Percentiles rank a stretch among this genome's conserved stretches.
These are phyloP conservation scores for Rhamphomyia laevipes DNA, from an alignment of 2,888 invertebrate species.

Conservation along the genomic window DNA sequence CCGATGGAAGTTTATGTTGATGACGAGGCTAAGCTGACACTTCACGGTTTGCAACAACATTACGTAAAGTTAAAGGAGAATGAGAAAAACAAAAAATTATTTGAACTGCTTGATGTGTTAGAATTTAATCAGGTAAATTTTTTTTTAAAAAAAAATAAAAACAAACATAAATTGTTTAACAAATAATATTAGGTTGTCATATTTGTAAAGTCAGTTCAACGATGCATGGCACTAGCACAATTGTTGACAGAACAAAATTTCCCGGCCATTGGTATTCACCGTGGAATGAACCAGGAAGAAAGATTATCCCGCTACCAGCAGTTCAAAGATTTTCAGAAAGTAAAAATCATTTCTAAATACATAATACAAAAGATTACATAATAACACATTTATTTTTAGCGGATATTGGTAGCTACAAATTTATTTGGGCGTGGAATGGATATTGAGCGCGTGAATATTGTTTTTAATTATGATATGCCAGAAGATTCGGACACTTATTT, in stretches of 20 bases:
- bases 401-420: conserved; percentile 97
- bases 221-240: conserved; percentile 93
- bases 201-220: conserved; percentile 96
- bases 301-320: conserved; percentile 93
- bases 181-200: conserved; percentile 66
- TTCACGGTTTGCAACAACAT: conserved; percentile 98
- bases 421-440: conserved; percentile 99
- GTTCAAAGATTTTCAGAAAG: conserved; percentile 98
- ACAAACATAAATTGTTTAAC: not conserved
- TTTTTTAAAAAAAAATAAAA: not conserved
- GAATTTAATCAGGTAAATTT: conserved; percentile 84
- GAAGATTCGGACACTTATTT: conserved; percentile 98
- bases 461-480: conserved; percentile 99
- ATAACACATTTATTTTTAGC: conserved; percentile 34
- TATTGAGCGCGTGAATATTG: conserved; percentile 98
- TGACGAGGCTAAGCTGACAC: conserved; percentile 96
- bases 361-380: not conserved
- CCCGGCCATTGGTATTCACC: conserved; percentile 97
- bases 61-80: conserved; percentile 99
- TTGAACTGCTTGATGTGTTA: conserved; percentile 93
- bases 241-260: conserved; percentile 97
- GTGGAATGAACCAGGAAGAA: conserved; percentile 96
- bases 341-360: conserved; percentile 22
- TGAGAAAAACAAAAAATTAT: conserved; percentile 97
- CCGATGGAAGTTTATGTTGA: conserved; percentile 99